Evolutionary conservation across 2,113 vertebrate species (phyloP), one percentile per base, ranked within the genome.

Genomic region (Struthidea cinerea): DNA sequence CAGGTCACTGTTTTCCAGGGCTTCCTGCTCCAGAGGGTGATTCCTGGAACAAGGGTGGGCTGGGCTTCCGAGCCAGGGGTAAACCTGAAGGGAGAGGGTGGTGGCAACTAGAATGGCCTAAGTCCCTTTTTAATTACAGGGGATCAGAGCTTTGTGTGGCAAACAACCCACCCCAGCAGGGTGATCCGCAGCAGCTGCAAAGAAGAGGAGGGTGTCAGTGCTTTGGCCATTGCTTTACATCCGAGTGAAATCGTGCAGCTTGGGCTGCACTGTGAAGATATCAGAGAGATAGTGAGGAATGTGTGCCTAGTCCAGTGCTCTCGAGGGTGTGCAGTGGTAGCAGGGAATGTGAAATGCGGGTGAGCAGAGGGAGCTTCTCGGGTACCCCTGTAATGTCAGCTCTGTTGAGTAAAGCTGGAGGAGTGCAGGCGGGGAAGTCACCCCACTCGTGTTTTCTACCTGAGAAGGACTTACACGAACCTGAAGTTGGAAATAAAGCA

Each of bases 191-290:
- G 57, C 32, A 85, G 57, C 67, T 78, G 64, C 11, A 26, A 13
- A 41, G 55, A 11, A 59, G 33, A 19, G 11, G 28, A 15, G 18
- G 2, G 2, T 26, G 53, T 33, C 42, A 23, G 17, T 32, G 14
- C 1, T 1, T 56, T 35, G 71, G 37, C 28, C 32, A 3, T 9
- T 44, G 53, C 28, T 56, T 30, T 28, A 5, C 10, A 8, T n/a
- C 49, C 0, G 0, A 33, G n/a, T 20, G 3, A n/a, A 33, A 11
- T 2, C 1, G 9, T 0, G 4, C 2, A 9, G 19, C n/a, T 64
- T 7, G 13, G 37, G 22, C 44, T 49, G 53, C 16, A 3, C 26
- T 8, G 2, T 4, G 11, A 37, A 24, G 42, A 42, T 35, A 74
- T 24, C 1, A 55, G 30, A 74, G 28, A 23, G 19, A 6, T 4